These are phyloP conservation scores for Chironomus tentans DNA, from an alignment of 2,888 invertebrate species.

Conservation along the genomic window DNA sequence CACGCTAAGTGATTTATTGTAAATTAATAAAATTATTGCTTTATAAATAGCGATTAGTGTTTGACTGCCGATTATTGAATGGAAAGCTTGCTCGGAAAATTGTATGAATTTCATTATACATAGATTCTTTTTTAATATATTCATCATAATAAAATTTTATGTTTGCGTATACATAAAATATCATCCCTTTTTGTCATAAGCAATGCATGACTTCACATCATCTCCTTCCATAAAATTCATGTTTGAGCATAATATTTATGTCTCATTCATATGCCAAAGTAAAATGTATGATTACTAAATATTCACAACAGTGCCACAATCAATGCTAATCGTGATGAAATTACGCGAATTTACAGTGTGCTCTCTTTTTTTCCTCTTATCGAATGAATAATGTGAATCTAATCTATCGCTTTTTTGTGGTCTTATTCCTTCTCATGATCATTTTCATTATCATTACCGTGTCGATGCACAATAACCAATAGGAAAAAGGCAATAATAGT, in stretches of 20 bases:
- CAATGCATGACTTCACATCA: background rate
- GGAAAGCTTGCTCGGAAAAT: background rate
- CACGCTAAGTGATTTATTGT: background rate
- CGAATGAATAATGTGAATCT: background rate
- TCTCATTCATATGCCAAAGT: no score
- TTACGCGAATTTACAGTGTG: background rate
- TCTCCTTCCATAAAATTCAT: background rate
- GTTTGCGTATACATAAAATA: no score
- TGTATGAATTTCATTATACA: no score
- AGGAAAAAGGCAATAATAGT: background rate
- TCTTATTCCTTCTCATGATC: no score
- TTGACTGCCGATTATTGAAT: background rate
- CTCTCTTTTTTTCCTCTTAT: background rate
- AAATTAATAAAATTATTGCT: slow-evolving; percentile 4
- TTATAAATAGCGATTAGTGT: background rate
- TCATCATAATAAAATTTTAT: no score
- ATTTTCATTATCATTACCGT: no score
- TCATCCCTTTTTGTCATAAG: no score
- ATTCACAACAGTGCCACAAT: background rate
- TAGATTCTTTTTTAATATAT: background rate
- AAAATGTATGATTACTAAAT: background rate
- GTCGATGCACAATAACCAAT: background rate
- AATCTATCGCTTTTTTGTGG: background rate
- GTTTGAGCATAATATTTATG: no score
- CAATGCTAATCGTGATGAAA: background rate